phyloP scores from a whole-genome alignment of 2,888 invertebrate genomes.

The Cosmopolites sordidus region DNA sequence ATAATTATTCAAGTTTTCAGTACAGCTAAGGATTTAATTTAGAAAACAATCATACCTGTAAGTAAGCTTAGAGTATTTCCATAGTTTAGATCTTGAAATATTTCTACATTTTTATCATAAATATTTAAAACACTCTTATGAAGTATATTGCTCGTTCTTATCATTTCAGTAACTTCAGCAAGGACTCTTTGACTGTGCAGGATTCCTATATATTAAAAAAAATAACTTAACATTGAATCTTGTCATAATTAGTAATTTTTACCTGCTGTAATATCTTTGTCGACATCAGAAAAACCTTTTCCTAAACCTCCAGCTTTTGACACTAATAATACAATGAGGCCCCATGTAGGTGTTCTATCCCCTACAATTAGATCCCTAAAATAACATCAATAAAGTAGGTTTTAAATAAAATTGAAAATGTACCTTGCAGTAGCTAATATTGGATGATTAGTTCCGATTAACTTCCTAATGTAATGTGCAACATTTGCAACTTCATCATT shows the following conservation, averaged over 20 bases:
- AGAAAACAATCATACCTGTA: conserved; percentile 8
- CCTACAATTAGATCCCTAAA: conserved; percentile 43
- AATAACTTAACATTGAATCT: too few relatives aligned
- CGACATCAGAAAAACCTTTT: conserved; percentile 69
- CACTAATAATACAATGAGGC: conserved; percentile 81
- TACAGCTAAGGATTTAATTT: not conserved
- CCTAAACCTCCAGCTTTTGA: conserved; percentile 86
- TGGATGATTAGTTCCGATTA: conserved; percentile 92
- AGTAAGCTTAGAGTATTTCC: conserved; percentile 83
- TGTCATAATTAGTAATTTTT: conserved; percentile 42
- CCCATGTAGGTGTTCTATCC: conserved; percentile 87
- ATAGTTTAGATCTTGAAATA: conserved; percentile 73
- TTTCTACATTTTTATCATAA: conserved; percentile 51
- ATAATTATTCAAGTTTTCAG: too few relatives aligned
- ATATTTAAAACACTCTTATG: conserved; percentile 79
- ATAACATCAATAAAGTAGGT: not conserved
- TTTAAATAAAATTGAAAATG: not conserved
- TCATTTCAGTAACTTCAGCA: conserved; percentile 94
- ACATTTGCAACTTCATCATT: conserved; percentile 95
- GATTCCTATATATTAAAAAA: conserved; percentile 53
- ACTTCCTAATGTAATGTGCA: conserved; percentile 81
- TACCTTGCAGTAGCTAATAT: conserved; percentile 88
- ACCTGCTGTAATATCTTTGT: conserved; percentile 78
- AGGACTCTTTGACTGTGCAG: conserved; percentile 80
- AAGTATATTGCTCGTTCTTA: conserved; percentile 82